Evolutionary conservation across 2,888 invertebrate genomes (phyloP), one percentile per base, ranked within the genome.

Genomic region (Troides oblongomaculatus): DNA sequence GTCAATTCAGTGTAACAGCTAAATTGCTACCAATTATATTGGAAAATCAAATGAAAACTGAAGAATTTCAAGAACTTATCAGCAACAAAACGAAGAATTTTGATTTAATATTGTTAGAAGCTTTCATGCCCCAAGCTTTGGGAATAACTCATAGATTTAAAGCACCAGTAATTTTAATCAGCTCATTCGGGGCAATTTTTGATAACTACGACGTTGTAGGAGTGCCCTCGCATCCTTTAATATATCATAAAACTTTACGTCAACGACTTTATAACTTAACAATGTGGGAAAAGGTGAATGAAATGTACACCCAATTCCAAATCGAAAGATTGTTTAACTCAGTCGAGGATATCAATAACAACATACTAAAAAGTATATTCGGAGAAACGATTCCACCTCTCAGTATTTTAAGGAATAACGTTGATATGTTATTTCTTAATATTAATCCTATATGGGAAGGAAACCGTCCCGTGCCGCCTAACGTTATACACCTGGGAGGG

Each of bases 71-170:
- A 59, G 46, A 59, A 0, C 4, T 66, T 2, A 53, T 76, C 1
- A 25, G 64, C 4, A 67, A 73, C 43, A 66, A 73, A 58, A 57
- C 57, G 10, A 60, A 64, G 1, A 50, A 73, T 23, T 72, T 79
- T 73, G 81, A 85, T 75, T 64, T 85, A 10, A 1, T 85, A 0
- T 8, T 84, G 0, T 1, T 75, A 8, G 84, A 84, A 77, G 76
- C 79, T 2, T 72, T 60, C 25, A 25, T 71, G 0, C 68, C 73
- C 58, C 70, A 76, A 2, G 68, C 74, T 0, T 66, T 82, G n/a
- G 75, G 74, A 0, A 73, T 80, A 5, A 71, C 78, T 0, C 78
- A 84, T 62, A n/a, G 80, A 1, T 79, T 75, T 36, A 80, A 83
- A 68, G 79, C 71, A 0, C 84, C 85, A 1, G 75, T 77, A 0